These are phyloP conservation scores for Notothenia rossii DNA, from an alignment of 2,113 vertebrate genomes.

Conservation along the genomic window DNA sequence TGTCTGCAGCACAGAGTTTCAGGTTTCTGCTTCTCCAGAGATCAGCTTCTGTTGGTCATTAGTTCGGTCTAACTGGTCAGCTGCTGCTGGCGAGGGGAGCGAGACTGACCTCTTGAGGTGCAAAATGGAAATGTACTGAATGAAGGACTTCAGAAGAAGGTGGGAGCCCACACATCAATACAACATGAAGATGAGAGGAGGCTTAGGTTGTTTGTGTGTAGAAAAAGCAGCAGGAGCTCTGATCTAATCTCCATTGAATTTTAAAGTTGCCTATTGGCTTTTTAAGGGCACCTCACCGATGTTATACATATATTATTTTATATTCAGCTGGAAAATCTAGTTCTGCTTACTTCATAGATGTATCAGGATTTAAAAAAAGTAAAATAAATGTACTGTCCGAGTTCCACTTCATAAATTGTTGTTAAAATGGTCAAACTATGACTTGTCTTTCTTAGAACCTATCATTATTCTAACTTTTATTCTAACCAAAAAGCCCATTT, in stretches of 20 bases:
- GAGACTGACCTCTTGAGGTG: constrained; percentile 82
- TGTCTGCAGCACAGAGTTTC: neutral
- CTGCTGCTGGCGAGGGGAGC: constrained; percentile 53
- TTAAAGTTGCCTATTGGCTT: neutral
- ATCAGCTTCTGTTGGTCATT: constrained; percentile 19
- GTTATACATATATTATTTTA: too few species aligned
- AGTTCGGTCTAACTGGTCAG: constrained; percentile 36
- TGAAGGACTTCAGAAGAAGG: neutral
- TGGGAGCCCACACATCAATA: neutral
- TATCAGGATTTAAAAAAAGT: neutral
- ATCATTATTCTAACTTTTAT: constrained; percentile 36
- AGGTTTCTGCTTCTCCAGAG: neutral
- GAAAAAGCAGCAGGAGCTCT: neutral
- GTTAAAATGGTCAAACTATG: constrained; percentile 14
- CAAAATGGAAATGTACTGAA: constrained; percentile 48
- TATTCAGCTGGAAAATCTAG: too few species aligned
- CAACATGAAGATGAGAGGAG: neutral
- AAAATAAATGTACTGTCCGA: neutral
- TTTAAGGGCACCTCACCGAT: neutral
- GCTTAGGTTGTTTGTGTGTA: neutral
- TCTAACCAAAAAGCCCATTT: constrained; percentile 51
- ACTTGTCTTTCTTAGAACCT: constrained; percentile 18
- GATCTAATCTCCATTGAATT: neutral
- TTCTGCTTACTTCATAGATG: neutral
- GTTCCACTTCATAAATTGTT: neutral